Base-by-base conservation (phyloP, 2,113 vertebrate species). In the Myotis brandtii region DNA sequence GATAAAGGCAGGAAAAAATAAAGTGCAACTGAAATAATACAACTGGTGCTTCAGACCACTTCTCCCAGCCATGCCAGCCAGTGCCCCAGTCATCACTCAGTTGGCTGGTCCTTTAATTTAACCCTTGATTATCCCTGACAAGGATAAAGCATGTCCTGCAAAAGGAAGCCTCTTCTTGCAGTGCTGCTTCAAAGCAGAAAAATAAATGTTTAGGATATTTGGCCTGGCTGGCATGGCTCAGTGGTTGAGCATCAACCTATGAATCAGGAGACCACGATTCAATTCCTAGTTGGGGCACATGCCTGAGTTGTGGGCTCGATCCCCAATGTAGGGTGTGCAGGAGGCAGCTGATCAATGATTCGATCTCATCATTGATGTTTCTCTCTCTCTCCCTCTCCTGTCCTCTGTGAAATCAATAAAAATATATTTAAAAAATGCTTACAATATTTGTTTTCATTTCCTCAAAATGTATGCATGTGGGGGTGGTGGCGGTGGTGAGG, bases 181-280 rank as follows among this genome's bases (percentile, higher is more conserved):
- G 67, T 79, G 37, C 16, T 70, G 9, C 16, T 75, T 96, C 52
- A 94, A 86, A 95, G 73, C 50, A 94, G 54, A 87, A 94, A 96
- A 92, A 50, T 67, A 89, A 92, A 84, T 92, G 13, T 76, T 86
- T 93, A 66, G 5, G 80, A 59, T 59, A 59, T 59, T 59, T 59
- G 56, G 56, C 56, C 25, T 59, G 56, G 56, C 23, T 59, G 23
- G 56, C 23, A 59, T 59, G 23, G 56, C 54, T 56, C 54, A 56
- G 20, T 56, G 54, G 54, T 56, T 56, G 54, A 56, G 54, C 21
- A 20, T 23, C 20, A 8, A 56, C 54, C 54, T 56, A 56, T 56
- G 7, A 56, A 56, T 56, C 54, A 56, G 54, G 21, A 56, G 54
- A 56, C 21, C 56, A 59, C 3, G 56, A 9, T 59, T 59, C 56